phyloP scores from a whole-genome alignment of 2,888 invertebrate genomes.

The Ectobius pallidus region DNA sequence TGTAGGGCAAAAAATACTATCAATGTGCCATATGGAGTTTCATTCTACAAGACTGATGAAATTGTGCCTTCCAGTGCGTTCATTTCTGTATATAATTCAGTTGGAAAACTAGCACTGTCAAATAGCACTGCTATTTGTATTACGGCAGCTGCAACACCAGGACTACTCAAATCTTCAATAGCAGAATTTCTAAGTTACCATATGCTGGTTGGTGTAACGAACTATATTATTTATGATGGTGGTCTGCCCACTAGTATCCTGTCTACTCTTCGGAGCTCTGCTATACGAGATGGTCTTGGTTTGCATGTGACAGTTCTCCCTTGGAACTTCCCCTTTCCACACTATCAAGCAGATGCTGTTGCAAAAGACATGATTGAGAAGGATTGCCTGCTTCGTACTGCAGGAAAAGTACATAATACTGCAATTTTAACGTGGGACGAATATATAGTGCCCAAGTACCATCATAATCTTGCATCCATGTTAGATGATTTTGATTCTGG shows the following conservation, averaged over 20 bases:
- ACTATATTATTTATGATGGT: conserved; percentile 69
- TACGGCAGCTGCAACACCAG: conserved; percentile 62
- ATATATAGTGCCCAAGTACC: conserved; percentile 66
- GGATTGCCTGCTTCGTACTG: conserved; percentile 70
- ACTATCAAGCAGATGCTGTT: conserved; percentile 48
- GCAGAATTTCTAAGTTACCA: conserved; percentile 72
- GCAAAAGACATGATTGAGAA: conserved; percentile 62
- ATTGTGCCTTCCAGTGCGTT: conserved; percentile 43
- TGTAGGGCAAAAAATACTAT: conserved; percentile 53
- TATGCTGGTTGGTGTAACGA: conserved; percentile 67
- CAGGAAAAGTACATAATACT: conserved; percentile 57
- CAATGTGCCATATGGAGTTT: conserved; percentile 50
- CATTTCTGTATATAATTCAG: conserved; percentile 45
- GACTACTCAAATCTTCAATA: conserved; percentile 62
- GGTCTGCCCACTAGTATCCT: conserved; percentile 57
- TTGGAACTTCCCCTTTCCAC: conserved; percentile 67
- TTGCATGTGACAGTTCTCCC: conserved; percentile 65
- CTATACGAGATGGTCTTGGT: conserved; percentile 53
- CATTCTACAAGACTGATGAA: conserved; percentile 47
- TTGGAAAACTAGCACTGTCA: conserved; percentile 10
- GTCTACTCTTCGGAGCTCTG: conserved; percentile 54
- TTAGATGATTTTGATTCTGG: conserved; percentile 54
- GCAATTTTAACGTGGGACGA: conserved; percentile 67
- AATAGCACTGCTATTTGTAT: conserved; percentile 66
- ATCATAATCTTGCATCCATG: conserved; percentile 61